phyloP scores from a whole-genome alignment of 2,888 invertebrate genomes.

The Caenorhabditis imperialis region DNA sequence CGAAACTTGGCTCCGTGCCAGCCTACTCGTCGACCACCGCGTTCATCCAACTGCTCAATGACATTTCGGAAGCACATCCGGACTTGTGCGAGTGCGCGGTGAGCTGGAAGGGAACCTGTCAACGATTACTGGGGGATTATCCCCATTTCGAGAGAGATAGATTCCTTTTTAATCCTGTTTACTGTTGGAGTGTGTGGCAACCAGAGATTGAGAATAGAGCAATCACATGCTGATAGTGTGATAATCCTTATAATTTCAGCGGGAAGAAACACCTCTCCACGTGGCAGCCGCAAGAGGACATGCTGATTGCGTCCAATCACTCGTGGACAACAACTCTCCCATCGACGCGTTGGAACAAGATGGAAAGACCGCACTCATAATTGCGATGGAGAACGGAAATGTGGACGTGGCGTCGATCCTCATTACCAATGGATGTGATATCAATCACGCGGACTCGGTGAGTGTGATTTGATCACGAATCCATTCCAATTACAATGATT shows the following conservation, averaged over 20 bases:
- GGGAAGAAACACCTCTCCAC: constrained; percentile 81
- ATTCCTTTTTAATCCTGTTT: too few relatives aligned
- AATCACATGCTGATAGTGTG: constrained; percentile 2
- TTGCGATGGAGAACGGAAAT: constrained; percentile 81
- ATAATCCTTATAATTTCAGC: constrained; percentile 77
- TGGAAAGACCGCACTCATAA: constrained; percentile 82
- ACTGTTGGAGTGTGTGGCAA: too few relatives aligned
- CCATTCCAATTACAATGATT: constrained; percentile 15
- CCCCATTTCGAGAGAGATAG: neutral
- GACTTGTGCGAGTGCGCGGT: constrained; percentile 46
- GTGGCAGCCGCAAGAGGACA: constrained; percentile 81
- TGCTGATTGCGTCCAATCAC: constrained; percentile 80
- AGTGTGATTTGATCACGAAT: constrained; percentile 6
- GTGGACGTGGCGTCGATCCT: constrained; percentile 82
- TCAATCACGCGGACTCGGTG: constrained; percentile 79
- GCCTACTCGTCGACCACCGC: constrained; percentile 67
- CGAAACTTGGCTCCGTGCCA: constrained; percentile 59
- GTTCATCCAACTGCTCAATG: constrained; percentile 67
- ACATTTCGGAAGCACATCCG: constrained; percentile 46
- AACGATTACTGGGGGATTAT: neutral
- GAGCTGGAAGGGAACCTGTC: neutral
- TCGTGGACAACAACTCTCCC: constrained; percentile 81
- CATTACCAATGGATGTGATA: constrained; percentile 83
- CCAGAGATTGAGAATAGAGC: too few relatives aligned
- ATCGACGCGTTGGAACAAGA: constrained; percentile 81